Percentiles rank a stretch among this genome's conserved stretches.
These are phyloP conservation scores for Drosophila prostipennis DNA, from an alignment of 2,888 invertebrate species.

Conservation along the genomic window DNA sequence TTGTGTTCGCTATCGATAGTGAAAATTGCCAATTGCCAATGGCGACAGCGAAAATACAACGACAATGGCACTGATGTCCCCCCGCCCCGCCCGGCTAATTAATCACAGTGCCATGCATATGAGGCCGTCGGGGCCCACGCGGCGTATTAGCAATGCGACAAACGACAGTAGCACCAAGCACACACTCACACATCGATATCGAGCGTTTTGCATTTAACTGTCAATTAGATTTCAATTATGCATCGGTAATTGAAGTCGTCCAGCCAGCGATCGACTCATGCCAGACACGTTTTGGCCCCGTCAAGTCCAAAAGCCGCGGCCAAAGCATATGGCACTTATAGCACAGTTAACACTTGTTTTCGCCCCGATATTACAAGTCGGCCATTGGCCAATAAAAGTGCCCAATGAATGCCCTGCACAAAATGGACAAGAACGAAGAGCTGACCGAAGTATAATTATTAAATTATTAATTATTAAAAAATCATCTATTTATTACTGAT, in stretches of 20 bases:
- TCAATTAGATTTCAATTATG: slow-evolving; percentile 81
- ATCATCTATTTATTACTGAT: too few species aligned
- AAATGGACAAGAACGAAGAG: neutral
- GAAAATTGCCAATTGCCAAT: slow-evolving; percentile 54
- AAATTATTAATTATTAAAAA: too few species aligned
- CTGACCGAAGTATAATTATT: too few species aligned
- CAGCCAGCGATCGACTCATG: slow-evolving; percentile 45
- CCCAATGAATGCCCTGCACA: slow-evolving; percentile 1
- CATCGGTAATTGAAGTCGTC: slow-evolving; percentile 67
- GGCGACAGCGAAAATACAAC: slow-evolving; percentile 43
- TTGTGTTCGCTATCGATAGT: slow-evolving; percentile 11
- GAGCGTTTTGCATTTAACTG: slow-evolving; percentile 73
- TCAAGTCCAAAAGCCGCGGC: slow-evolving; percentile 34
- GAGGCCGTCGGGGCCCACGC: slow-evolving; percentile 58
- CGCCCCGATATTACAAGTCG: slow-evolving; percentile 16
- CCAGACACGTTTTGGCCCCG: slow-evolving; percentile 42
- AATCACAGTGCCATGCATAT: slow-evolving; percentile 73
- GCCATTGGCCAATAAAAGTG: slow-evolving; percentile 5
- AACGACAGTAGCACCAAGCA: slow-evolving; percentile 11
- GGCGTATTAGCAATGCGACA: slow-evolving; percentile 71
- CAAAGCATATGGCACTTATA: slow-evolving; percentile 20
- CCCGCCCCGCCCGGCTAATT: slow-evolving; percentile 47
- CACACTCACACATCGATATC: slow-evolving; percentile 17
- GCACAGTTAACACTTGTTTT: slow-evolving; percentile 50
- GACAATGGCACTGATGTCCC: slow-evolving; percentile 30